phyloP scores from a whole-genome alignment of 2,797 vertebrate species.

The Podarcis siculus region DNA sequence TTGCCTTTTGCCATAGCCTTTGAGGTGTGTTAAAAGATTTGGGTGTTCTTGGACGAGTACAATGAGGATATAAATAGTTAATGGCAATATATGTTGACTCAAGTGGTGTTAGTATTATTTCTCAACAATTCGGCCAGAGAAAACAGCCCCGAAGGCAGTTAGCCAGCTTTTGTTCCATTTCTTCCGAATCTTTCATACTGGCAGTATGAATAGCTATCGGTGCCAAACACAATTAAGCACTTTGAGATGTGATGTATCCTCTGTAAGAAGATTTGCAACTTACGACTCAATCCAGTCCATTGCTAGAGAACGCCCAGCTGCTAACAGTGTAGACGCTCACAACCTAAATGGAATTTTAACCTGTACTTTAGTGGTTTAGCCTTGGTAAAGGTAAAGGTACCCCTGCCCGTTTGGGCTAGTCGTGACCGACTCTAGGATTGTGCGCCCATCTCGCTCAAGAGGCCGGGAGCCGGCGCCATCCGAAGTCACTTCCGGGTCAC shows the following conservation, averaged over 20 bases:
- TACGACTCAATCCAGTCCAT: neutral
- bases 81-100: constrained; percentile 30
- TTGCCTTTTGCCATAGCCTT: neutral
- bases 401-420: no score
- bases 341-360: neutral
- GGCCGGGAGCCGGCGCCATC: no score
- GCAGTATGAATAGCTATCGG: neutral
- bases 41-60: neutral
- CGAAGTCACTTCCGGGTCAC: no score
- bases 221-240: constrained; percentile 25
- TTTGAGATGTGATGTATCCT: constrained; percentile 3
- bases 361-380: neutral
- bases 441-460: no score
- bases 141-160: constrained; percentile 10
- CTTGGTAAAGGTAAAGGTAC: no score
- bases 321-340: neutral
- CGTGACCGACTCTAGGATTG: no score
- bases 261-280: neutral
- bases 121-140: constrained; percentile 25
- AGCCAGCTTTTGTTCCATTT: constrained; percentile 17
- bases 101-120: constrained; percentile 31
- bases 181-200: constrained; percentile 8
- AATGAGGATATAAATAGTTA: constrained; percentile 17
- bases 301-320: neutral
- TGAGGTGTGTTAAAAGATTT: neutral